Conservation (phyloP, 2,113 vertebrate species). For the Cyrtonyx montezumae region DNA sequence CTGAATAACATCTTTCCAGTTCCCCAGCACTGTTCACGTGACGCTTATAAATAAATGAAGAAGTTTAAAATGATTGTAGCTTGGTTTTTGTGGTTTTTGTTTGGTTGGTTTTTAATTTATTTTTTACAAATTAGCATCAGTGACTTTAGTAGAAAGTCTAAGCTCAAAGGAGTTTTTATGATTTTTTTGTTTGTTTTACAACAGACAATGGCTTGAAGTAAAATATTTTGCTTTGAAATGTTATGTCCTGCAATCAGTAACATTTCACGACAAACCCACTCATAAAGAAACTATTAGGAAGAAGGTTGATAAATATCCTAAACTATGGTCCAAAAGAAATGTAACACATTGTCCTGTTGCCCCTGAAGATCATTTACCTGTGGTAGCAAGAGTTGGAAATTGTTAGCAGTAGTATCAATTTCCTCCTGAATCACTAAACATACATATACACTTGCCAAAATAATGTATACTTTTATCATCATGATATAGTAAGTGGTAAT, state of each 20-base stretch:
- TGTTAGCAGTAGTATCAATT: not conserved
- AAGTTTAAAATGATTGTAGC: not conserved
- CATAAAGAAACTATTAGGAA: not conserved
- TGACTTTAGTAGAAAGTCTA: not conserved
- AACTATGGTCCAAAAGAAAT: not conserved
- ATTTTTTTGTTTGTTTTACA: not conserved
- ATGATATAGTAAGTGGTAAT: not conserved
- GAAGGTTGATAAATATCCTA: not conserved
- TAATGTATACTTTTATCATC: not conserved
- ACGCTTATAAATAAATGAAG: slow-evolving; percentile 2
- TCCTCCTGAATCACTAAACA: not conserved
- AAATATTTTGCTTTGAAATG: not conserved
- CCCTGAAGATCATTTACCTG: not conserved
- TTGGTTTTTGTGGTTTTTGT: not conserved
- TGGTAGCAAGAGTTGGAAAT: not conserved
- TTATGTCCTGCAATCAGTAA: not conserved
- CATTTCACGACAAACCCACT: not conserved
- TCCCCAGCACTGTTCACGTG: not conserved
- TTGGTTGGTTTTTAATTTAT: too few species aligned
- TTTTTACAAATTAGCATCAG: slow-evolving; percentile 13
- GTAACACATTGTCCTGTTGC: not conserved
- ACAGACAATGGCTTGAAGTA: not conserved
- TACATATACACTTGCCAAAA: not conserved
- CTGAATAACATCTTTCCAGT: not conserved
- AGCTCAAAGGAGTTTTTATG: slow-evolving; percentile 21